Conservation (phyloP, 2,888 invertebrate species). For the Ectemnius lituratus region DNA sequence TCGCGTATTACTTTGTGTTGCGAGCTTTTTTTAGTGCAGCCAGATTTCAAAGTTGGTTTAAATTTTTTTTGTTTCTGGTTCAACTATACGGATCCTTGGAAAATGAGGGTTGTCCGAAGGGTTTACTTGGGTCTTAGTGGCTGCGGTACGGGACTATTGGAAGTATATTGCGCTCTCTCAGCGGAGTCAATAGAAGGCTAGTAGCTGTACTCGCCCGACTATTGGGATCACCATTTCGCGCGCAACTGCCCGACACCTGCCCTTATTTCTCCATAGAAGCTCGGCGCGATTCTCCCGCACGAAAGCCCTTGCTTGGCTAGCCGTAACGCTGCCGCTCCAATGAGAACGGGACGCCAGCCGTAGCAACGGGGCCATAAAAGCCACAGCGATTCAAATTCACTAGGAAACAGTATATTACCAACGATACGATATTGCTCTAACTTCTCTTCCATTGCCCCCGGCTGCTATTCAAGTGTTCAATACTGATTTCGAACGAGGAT, state of each 20-base stretch:
- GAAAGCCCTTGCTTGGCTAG: background rate
- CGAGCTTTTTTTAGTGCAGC: too few relatives aligned
- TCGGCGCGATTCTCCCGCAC: background rate
- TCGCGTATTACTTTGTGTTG: too few relatives aligned
- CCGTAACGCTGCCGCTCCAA: background rate
- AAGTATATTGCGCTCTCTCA: background rate
- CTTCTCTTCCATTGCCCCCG: background rate
- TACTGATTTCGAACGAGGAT: too few relatives aligned
- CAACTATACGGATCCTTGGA: too few relatives aligned
- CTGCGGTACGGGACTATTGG: background rate
- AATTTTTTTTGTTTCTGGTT: too few relatives aligned
- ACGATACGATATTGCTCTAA: background rate
- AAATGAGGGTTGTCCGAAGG: too few relatives aligned
- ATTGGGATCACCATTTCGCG: too few relatives aligned
- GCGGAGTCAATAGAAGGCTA: background rate
- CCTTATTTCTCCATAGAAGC: background rate
- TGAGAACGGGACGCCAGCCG: background rate
- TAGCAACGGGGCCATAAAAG: background rate
- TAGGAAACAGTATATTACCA: background rate
- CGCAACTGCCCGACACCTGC: background rate
- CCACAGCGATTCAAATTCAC: slow-evolving; percentile 2
- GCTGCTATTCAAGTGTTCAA: background rate
- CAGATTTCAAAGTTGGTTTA: too few relatives aligned
- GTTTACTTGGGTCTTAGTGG: too few relatives aligned
- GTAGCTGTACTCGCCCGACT: too few relatives aligned